Conservation (phyloP, 2,888 invertebrate species). For the Melikaiella ostensackeni region DNA sequence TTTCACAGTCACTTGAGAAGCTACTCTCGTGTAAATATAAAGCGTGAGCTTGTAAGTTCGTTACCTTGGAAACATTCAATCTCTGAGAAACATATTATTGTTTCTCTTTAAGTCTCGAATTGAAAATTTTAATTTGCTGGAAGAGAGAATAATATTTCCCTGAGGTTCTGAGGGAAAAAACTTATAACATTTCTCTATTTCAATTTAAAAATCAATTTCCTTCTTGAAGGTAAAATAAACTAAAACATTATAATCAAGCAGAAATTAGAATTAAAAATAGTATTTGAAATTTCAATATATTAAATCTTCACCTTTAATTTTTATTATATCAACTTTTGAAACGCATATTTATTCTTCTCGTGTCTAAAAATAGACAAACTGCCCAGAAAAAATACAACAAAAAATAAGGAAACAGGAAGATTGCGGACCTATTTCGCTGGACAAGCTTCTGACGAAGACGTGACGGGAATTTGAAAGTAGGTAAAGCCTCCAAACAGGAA, state of each 20-base stretch:
- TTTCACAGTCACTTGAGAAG: background rate
- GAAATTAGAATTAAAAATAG: no score
- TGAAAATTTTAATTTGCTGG: background rate
- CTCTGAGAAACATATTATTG: background rate
- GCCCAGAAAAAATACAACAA: background rate
- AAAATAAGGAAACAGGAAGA: slow-evolving; percentile 18
- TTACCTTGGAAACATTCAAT: background rate
- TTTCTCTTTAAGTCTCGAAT: background rate
- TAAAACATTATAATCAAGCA: no score
- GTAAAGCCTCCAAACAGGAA: slow-evolving; percentile 2
- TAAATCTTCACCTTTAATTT: background rate
- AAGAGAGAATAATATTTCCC: background rate
- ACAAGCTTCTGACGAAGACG: slow-evolving; percentile 30
- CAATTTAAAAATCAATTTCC: no score
- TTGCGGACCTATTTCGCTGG: slow-evolving; percentile 28
- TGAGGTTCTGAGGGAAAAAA: background rate
- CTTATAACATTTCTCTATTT: background rate
- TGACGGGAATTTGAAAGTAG: slow-evolving; percentile 4
- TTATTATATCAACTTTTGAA: background rate
- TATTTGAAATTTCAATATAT: background rate
- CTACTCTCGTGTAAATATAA: background rate
- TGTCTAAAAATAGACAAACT: slow-evolving; percentile 12
- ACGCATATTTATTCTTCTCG: background rate
- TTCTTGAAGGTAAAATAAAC: no score
- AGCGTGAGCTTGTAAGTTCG: background rate